These are phyloP conservation scores for Pluvialis apricaria DNA, from an alignment of 2,113 vertebrate species.

Conservation along the genomic window DNA sequence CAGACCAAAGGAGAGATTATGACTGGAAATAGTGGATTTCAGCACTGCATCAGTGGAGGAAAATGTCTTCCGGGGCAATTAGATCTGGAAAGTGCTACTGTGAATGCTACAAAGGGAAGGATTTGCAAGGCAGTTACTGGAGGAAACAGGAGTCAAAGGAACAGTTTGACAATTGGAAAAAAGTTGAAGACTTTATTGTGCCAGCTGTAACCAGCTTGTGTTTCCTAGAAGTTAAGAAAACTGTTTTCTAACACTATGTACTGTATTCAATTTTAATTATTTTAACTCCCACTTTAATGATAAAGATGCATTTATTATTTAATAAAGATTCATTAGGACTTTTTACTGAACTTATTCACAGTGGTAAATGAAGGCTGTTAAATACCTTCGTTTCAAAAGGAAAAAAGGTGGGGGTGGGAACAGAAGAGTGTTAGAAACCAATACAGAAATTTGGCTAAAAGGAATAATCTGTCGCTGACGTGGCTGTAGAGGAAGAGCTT, in stretches of 20 bases:
- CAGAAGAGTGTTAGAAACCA: neutral
- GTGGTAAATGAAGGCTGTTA: neutral
- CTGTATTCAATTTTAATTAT: neutral
- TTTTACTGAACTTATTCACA: neutral
- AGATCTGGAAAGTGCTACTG: neutral
- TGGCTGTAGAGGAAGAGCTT: neutral
- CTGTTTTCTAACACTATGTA: neutral
- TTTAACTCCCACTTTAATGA: neutral
- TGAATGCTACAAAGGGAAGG: neutral
- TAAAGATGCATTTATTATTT: neutral
- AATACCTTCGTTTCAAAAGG: neutral
- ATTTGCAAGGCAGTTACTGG: neutral
- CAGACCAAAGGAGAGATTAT: neutral
- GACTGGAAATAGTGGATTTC: neutral
- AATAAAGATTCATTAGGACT: neutral
- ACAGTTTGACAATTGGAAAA: neutral
- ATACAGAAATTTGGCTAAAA: neutral
- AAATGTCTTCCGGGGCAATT: neutral
- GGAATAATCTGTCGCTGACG: neutral
- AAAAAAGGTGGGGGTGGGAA: neutral
- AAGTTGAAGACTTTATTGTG: neutral
- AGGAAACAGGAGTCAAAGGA: neutral
- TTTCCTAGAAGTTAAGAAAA: neutral
- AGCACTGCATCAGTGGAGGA: neutral
- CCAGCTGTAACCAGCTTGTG: neutral